Evolutionary conservation across 2,113 vertebrate genomes (phyloP), one percentile per base, ranked within the genome.

Genomic region (Gorilla gorilla): DNA sequence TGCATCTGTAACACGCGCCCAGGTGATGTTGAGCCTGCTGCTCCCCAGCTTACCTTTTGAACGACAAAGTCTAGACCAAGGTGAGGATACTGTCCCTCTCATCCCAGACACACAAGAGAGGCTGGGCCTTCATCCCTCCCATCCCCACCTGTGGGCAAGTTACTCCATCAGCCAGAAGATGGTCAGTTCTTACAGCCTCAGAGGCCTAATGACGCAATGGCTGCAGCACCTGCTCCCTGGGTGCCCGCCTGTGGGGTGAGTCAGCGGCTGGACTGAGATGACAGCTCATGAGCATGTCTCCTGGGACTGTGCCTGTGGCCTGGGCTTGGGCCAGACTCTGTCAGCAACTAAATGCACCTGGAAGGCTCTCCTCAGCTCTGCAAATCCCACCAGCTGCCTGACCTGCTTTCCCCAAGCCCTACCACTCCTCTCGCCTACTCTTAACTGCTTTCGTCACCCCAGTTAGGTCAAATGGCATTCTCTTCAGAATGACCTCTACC

Each of bases 1-100:
- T 61, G 78, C 25, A 2, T 40, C 76, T 61, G 35, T 52, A 55
- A 78, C 0, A 3, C 0, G 14, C 3, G 4, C 18, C 48, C 38
- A 22, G 14, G 45, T 20, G 25, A 16, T 72, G 61, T 35, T 73
- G 43, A 72, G 3, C 35, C 14, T 83, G n/a, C 22, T 7, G 22
- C 25, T 1, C 45, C 43, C 4, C 20, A 45, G 27, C 30, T 79
- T 0, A 3, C 13, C 52, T 43, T 83, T 82, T 66, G n/a, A 89
- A 68, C 57, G 16, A 22, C 7, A 1, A 35, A 14, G 14, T 22
- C 78, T 9, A 35, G 11, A 76, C 14, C 75, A 38, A 52, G 55
- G 55, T n/a, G 30, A 76, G 0, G 17, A 57, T 57, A 66, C 20
- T 43, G 43, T 1, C 2, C 10, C 6, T 23, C 2, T 75, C 48